Evolutionary conservation across 2,888 invertebrate species (phyloP).

Genomic region (Bombylius discolor): DNA sequence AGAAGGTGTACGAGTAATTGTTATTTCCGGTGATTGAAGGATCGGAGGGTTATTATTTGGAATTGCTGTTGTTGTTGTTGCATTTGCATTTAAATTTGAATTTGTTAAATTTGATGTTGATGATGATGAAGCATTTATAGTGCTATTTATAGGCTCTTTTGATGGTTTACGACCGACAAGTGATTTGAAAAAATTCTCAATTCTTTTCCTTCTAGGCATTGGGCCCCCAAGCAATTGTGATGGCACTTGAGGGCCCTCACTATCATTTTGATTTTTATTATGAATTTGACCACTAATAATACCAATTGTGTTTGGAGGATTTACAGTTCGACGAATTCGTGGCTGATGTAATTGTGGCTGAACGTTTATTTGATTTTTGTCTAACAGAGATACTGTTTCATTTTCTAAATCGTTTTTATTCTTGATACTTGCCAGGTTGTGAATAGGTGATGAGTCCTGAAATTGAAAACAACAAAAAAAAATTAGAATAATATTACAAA

Average conservation of each 20-base stretch:
- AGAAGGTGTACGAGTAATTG: slow-evolving; percentile 33
- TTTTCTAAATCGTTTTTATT: slow-evolving; percentile 24
- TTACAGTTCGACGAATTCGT: slow-evolving; percentile 10
- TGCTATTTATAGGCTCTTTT: slow-evolving; percentile 6
- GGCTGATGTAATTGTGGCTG: slow-evolving; percentile 22
- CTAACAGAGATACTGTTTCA: slow-evolving; percentile 33
- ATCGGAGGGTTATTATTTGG: slow-evolving; percentile 14
- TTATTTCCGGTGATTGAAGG: slow-evolving; percentile 32
- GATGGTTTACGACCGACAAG: slow-evolving; percentile 31
- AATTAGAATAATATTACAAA: background rate
- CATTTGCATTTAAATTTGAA: background rate
- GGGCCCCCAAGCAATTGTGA: slow-evolving; percentile 30
- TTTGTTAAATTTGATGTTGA: background rate
- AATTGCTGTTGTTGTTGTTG: slow-evolving; percentile 1
- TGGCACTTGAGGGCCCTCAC: slow-evolving; percentile 24
- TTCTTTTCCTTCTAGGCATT: slow-evolving; percentile 30
- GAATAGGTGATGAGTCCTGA: slow-evolving; percentile 36
- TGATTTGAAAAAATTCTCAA: slow-evolving; percentile 35
- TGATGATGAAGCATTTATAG: slow-evolving; percentile 12
- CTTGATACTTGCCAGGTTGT: slow-evolving; percentile 37
- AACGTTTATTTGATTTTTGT: slow-evolving; percentile 30
- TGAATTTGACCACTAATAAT: background rate
- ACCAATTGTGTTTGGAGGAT: background rate
- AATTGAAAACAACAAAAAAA: slow-evolving; percentile 5
- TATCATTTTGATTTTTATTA: slow-evolving; percentile 16